Evolutionary conservation across 2,888 invertebrate genomes (phyloP), one percentile per base, ranked within the genome.

Genomic region (Halictus quadricinctus): DNA sequence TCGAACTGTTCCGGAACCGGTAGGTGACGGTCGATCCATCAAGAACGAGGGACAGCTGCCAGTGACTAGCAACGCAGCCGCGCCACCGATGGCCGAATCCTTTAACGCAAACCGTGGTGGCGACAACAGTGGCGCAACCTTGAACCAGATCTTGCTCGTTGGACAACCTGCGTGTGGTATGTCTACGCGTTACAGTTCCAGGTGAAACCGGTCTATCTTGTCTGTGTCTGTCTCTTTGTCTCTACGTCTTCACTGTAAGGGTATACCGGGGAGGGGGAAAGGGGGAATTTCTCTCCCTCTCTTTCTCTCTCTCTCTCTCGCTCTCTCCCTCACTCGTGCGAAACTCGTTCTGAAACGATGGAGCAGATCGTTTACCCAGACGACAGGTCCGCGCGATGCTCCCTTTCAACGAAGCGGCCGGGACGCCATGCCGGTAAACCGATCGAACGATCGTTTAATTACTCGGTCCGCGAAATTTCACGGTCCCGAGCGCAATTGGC

Each of bases 221-320:
- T 88, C 82, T 88, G 75, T 88, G 82, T 88, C 84, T 88, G 88
- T 88, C 82, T 66, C 85, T 80, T 87, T 80, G 25, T 85, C 86
- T 88, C 88, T 46, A 72, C 70, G 70, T 72, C 46, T 72, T 72
- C 21, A 46, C 43, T 46, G n/a, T 13, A 25, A 25, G 70, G 43
- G 46, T 21, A 18, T 21, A 8, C 54, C 0, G 43, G 18, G 60
- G 60, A 5, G 25, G n/a, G 29, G 29, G 29, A 1, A 1, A 29
- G 29, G 29, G 29, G 29, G 29, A 7, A 41, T 41, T 41, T 41
- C 29, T 29, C 29, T 41, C 41, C 2, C 5, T 41, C 41, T 41
- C 6, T 41, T 2, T 41, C 41, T 41, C 7, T 54, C 8, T 50
- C 50, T 50, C 7, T 21, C 2, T 50, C 7, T 18, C 18, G 18